These are phyloP conservation scores for Agrochola circellaris DNA, from an alignment of 2,888 invertebrate genomes.

Conservation along the genomic window DNA sequence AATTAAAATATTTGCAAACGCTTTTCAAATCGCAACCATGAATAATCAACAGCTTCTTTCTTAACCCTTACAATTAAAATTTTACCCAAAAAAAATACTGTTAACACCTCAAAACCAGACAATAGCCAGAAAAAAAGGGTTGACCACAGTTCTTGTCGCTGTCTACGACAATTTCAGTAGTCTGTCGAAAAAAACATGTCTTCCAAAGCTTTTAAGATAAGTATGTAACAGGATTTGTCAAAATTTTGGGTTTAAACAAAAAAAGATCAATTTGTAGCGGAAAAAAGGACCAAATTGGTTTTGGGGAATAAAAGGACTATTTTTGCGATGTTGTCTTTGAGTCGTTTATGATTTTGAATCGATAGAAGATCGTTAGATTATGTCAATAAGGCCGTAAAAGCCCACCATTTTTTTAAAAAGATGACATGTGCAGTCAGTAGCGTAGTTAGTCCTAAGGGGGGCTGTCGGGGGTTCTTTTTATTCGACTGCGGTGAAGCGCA, in stretches of 20 bases:
- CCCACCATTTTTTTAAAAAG: neutral
- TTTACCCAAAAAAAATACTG: slow-evolving; percentile 7
- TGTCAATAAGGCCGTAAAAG: neutral
- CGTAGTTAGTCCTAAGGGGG: no score
- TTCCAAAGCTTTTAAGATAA: slow-evolving; percentile 36
- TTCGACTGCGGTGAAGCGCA: no score
- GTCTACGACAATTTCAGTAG: slow-evolving; percentile 21
- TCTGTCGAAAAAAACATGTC: slow-evolving; percentile 12
- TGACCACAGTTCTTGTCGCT: slow-evolving; percentile 10
- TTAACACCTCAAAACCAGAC: slow-evolving; percentile 28
- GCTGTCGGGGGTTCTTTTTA: no score
- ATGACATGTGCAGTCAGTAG: neutral
- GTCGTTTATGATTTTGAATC: slow-evolving; percentile 14
- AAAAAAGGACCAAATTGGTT: neutral
- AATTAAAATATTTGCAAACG: slow-evolving; percentile 24
- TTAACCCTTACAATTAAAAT: neutral
- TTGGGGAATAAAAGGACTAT: neutral
- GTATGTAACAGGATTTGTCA: slow-evolving; percentile 31
- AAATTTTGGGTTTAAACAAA: slow-evolving; percentile 24
- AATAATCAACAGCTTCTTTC: slow-evolving; percentile 16
- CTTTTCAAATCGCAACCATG: slow-evolving; percentile 3
- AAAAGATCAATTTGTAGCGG: slow-evolving; percentile 8
- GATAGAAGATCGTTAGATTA: neutral
- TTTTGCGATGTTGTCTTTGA: neutral
- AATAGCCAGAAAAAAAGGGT: slow-evolving; percentile 28